These are phyloP conservation scores for Drosophila seclusa DNA, from an alignment of 2,888 invertebrate species.

Conservation along the genomic window DNA sequence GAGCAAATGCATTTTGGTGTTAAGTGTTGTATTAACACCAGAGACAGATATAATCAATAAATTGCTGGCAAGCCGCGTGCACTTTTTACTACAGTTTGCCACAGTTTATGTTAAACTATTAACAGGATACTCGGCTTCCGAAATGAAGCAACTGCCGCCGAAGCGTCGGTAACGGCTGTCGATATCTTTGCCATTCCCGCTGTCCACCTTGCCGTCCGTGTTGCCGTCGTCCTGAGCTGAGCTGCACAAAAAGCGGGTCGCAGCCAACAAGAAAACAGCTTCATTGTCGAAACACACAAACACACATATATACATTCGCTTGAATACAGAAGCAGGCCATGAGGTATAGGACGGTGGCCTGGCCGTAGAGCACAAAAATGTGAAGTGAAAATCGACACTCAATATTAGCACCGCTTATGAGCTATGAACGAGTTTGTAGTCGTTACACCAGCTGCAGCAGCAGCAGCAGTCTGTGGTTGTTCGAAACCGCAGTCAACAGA, in stretches of 20 bases:
- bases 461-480: slow-evolving; percentile 28
- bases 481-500: slow-evolving; percentile 43
- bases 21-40: slow-evolving; percentile 36
- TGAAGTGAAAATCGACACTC: slow-evolving; percentile 78
- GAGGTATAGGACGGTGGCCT: slow-evolving; percentile 59
- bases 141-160: slow-evolving; percentile 68
- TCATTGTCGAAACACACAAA: slow-evolving; percentile 51
- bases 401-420: slow-evolving; percentile 79
- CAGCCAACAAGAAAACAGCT: slow-evolving; percentile 50
- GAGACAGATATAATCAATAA: slow-evolving; percentile 66
- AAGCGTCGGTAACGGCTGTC: slow-evolving; percentile 13
- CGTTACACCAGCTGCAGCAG: slow-evolving; percentile 8
- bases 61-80: slow-evolving; percentile 50
- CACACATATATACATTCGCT: slow-evolving; percentile 2
- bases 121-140: slow-evolving; percentile 76
- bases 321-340: slow-evolving; percentile 18
- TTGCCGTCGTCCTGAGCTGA: slow-evolving; percentile 11
- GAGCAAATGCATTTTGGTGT: slow-evolving; percentile 34
- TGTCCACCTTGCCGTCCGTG: slow-evolving; percentile 8
- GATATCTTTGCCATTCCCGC: slow-evolving; percentile 12
- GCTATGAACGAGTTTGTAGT: slow-evolving; percentile 70
- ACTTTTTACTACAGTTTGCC: slow-evolving; percentile 77
- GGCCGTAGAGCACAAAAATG: slow-evolving; percentile 44
- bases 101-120: slow-evolving; percentile 81
- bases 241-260: slow-evolving; percentile 70